Evolutionary conservation across 2,797 vertebrate genomes (phyloP).

Genomic region (Potorous gilbertii): DNA sequence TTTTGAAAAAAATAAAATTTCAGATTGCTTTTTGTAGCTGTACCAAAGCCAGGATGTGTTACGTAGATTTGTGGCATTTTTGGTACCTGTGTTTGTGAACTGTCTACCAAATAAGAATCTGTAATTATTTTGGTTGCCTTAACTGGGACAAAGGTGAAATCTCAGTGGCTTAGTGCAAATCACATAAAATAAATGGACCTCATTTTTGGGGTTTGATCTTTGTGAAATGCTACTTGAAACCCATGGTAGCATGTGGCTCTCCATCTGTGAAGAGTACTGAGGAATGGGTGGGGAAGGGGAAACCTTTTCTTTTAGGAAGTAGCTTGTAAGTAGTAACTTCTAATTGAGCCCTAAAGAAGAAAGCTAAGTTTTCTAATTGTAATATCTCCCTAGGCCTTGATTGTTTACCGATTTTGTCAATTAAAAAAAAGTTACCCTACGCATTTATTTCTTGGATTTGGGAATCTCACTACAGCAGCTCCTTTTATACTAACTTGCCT

Average conservation of each 20-base stretch:
- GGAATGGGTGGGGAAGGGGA: background rate
- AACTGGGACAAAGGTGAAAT: slow-evolving; percentile 2
- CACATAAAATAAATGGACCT: background rate
- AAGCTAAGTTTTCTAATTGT: slow-evolving; percentile 24
- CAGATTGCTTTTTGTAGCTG: slow-evolving; percentile 27
- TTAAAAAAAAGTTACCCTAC: slow-evolving; percentile 6
- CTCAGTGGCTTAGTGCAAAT: slow-evolving; percentile 42
- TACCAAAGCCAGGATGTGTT: slow-evolving; percentile 57
- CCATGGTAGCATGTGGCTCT: background rate
- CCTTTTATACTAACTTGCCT: slow-evolving; percentile 42
- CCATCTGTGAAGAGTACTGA: background rate
- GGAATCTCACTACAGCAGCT: slow-evolving; percentile 45
- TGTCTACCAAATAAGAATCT: slow-evolving; percentile 27
- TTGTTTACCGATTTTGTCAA: slow-evolving; percentile 55
- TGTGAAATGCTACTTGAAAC: background rate
- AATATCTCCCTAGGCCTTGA: slow-evolving; percentile 47
- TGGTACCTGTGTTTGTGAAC: slow-evolving; percentile 32
- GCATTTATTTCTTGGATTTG: slow-evolving; percentile 56
- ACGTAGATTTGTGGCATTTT: slow-evolving; percentile 8
- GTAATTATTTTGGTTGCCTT: slow-evolving; percentile 14
- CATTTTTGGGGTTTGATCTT: background rate
- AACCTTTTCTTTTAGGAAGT: slow-evolving; percentile 46
- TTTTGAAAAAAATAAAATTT: slow-evolving; percentile 10
- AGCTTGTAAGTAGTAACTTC: background rate
- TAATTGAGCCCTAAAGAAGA: background rate